Evolutionary conservation across 2,888 invertebrate species (phyloP).

Genomic region (Pseudanteris insignis): DNA sequence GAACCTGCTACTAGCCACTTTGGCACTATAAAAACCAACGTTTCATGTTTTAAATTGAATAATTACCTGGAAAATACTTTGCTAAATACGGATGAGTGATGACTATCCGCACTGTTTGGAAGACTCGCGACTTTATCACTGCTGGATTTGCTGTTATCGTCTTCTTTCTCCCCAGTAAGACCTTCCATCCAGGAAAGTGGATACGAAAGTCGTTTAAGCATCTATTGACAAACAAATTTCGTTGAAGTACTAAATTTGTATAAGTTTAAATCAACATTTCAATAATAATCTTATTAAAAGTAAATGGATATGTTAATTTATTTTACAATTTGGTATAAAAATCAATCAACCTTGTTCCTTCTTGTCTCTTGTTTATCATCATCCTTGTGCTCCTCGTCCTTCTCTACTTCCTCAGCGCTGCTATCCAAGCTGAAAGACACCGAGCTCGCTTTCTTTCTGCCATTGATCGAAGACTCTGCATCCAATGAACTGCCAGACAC

Average conservation of each 20-base stretch:
- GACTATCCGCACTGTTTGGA: constrained; percentile 72
- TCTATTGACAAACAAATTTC: too few species aligned
- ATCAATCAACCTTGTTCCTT: constrained; percentile 76
- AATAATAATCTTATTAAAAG: too few species aligned
- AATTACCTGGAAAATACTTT: constrained; percentile 92
- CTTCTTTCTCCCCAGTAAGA: constrained; percentile 78
- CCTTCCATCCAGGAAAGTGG: constrained; percentile 93
- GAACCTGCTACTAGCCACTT: too few species aligned
- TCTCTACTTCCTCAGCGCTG: constrained; percentile 67
- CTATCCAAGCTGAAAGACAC: constrained; percentile 79
- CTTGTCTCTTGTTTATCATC: constrained; percentile 69
- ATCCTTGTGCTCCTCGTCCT: too few species aligned
- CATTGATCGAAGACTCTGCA: constrained; percentile 65
- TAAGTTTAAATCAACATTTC: neutral
- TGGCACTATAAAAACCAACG: too few species aligned
- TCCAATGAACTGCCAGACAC: constrained; percentile 71
- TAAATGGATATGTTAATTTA: too few species aligned
- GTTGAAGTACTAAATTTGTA: constrained; percentile 44
- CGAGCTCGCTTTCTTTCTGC: constrained; percentile 76
- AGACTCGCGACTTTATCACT: constrained; percentile 70
- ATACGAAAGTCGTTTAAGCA: constrained; percentile 90
- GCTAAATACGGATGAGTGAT: constrained; percentile 83
- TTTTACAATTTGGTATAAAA: too few species aligned
- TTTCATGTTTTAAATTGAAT: too few species aligned
- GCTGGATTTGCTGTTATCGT: constrained; percentile 69